Evolutionary conservation across 2,113 vertebrate species (phyloP), one percentile per base, ranked within the genome.

Genomic region (Cavia aperea): DNA sequence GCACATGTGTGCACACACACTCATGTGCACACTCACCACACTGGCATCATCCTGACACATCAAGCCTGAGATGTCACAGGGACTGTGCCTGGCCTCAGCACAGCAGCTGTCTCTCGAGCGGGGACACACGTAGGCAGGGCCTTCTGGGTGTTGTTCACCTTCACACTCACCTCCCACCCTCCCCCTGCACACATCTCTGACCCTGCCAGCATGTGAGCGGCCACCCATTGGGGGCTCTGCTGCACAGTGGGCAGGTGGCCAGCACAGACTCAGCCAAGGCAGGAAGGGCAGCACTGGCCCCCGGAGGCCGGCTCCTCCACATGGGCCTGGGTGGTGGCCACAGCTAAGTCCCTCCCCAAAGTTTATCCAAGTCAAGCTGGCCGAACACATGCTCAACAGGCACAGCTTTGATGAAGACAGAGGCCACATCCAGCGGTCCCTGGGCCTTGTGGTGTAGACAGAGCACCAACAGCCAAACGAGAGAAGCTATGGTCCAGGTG

Each of bases 181-280:
- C 72, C 36, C 2, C n/a, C 21, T 21, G 18, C 7, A 1, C 78
- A 51, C 46, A 14, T 7, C 43, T 29, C 24, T n/a, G 12, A 19
- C 31, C 56, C 33, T 1, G 4, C 60, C 1, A 23, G 10, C 13
- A 43, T 13, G 10, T 3, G 0, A 33, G 36, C 11, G 16, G 8
- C 66, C 9, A 13, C n/a, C 46, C 15, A 31, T 19, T 1, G 0
- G 1, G 19, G 23, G 10, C 19, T 54, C 56, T 0, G 1, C 82
- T 46, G 21, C 26, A 23, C 3, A 1, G 46, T 7, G 18, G 58
- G 72, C 19, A 15, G 0, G 1, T 33, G 0, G 39, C 63, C 24
- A 15, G 18, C 1, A 6, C 0, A 19, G 19, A 1, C 0, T 1
- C 4, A 2, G 13, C 13, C 60, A n/a, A 5, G 2, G 13, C 33